Evolutionary conservation across 2,888 invertebrate genomes (phyloP), one percentile per base, ranked within the genome.

Genomic region (Anodontia alba): DNA sequence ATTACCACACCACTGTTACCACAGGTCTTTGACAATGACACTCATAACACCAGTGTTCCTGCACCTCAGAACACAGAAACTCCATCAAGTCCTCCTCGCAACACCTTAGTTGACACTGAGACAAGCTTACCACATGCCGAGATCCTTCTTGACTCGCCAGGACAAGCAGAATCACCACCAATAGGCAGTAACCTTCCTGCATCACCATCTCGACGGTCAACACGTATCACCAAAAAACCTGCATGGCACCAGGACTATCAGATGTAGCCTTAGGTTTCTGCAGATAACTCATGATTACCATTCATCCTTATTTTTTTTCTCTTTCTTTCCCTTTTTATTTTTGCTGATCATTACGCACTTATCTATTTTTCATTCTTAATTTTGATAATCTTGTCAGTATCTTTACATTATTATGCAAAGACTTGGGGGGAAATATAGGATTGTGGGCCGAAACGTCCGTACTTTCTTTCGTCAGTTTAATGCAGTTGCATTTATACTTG

Each of bases 341-440:
- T 54, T 29, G 10, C 26, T 5, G 2, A 23, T 26, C 29, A 1
- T 29, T 20, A 23, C 54, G 2, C 5, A 8, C 7, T 26, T 26
- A 26, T 7, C 7, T 3, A 23, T 26, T 54, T 23, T 54, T 26
- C 26, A 12, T 54, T 54, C 15, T 54, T 20, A 17, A 20, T 3
- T 12, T 3, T 46, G 3, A 46, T 46, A 3, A 12, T 3, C 17
- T 17, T 12, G 20, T 15, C 29, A 5, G 1, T 23, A 2, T 5
- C 15, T 54, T 10, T 5, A 10, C 12, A 10, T 5, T 5, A 7
- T 26, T 26, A 10, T 15, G 5, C n/a, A 54, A 54, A 26, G 54
- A 54, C 54, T 54, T 54, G 54, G 54, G 54, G 54, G 54, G 29
- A 54, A 26, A 46, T 46, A 46, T 3, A 46, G 46, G 46, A n/a